Base-by-base conservation (phyloP, 2,888 invertebrate genomes). In the Scaptomyza cyrtandrae region DNA sequence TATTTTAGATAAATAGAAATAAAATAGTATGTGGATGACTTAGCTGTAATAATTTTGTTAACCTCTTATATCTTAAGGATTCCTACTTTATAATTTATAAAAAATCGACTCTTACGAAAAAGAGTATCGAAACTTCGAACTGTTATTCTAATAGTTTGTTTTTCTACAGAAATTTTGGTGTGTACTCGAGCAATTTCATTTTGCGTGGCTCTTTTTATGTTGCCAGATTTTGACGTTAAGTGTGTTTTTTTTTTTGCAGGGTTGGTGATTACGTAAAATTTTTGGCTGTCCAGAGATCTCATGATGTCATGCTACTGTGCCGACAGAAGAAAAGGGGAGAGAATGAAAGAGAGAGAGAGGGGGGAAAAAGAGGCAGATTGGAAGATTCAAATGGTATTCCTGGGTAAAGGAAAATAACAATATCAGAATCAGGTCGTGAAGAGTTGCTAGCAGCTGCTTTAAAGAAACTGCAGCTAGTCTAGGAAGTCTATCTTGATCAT, bases 261-360 rank as follows among this genome's bases (percentile, higher is more conserved):
- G 69, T 84, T 71, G 76, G 48, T 81, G 82, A 83, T 83, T 83
- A 83, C 86, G 82, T 84, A 83, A 86, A 72, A 74, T 83, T 84
- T 84, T 71, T 31, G 73, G n/a, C 64, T 66, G 69, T 69, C 69
- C 64, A 72, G 56, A 74, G 50, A 50, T 55, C 72, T 74, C 56
- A 76, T 83, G 86, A 86, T 86, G 86, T 83, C 86, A 83, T 86
- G 65, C 65, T 9, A 45, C 29, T 37, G 29, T 37, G 41, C 19
- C 5, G 7, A 49, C 2, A 44, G 31, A 39, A 56, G 27, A 45
- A 13, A n/a, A 33, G 16, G n/a, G 24, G 5, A 24, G 13, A 37
- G 35, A 39, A 7, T 44, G 24, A n/a, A 13, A 10, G 16, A 53
- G 63, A 5, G 33, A 27, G 11, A 37, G 48, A 19, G 4, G 10